Percentiles rank a stretch among this genome's conserved stretches.
phyloP scores from a whole-genome alignment of 2,113 vertebrate genomes.

The Paralichthys olivaceus region DNA sequence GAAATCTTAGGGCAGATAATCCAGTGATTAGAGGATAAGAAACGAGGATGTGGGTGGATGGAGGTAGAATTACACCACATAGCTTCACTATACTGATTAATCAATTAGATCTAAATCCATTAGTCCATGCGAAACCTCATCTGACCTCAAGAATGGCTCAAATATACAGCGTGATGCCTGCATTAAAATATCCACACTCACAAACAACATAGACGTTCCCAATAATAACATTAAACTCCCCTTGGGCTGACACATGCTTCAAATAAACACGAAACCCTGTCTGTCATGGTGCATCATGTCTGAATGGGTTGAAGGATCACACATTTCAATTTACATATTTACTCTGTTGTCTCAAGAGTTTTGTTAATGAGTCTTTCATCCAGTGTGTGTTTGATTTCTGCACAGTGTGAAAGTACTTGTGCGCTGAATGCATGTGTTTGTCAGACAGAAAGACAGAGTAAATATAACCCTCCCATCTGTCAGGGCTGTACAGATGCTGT shows the following conservation, averaged over 20 bases:
- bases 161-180: neutral
- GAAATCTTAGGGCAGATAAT: conserved; percentile 52
- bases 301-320: neutral
- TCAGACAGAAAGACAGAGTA: conserved; percentile 44
- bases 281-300: neutral
- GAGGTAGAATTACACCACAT: conserved; percentile 10
- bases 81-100: conserved; percentile 36
- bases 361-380: conserved; percentile 23
- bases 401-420: conserved; percentile 7
- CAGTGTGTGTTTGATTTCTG: conserved; percentile 8
- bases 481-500: conserved; percentile 62
- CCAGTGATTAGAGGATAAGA: conserved; percentile 57
- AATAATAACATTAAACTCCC: no score
- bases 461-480: conserved; percentile 65
- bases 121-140: conserved; percentile 24
- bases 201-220: no score
- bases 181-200: neutral
- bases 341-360: neutral
- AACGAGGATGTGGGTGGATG: conserved; percentile 19
- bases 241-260: no score
- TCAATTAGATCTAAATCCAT: conserved; percentile 61
- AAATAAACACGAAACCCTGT: neutral
- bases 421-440: conserved; percentile 13
- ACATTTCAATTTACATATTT: neutral
- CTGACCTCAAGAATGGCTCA: conserved; percentile 12